These are phyloP conservation scores for Caenorhabditis parvicauda DNA, from an alignment of 2,888 invertebrate species.

Conservation along the genomic window DNA sequence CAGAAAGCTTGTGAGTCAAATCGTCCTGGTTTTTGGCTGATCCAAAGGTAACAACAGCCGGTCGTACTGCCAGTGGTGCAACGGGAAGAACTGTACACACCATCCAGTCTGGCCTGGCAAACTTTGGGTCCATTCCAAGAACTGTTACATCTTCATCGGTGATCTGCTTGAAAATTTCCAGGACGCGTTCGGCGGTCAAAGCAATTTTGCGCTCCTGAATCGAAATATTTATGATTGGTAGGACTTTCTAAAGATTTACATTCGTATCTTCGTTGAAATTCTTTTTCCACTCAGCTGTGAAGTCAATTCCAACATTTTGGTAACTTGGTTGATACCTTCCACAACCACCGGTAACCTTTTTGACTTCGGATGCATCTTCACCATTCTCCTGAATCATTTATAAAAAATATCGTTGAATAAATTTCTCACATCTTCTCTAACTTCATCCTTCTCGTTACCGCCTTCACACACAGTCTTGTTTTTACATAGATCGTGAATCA, in stretches of 20 bases:
- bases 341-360: conserved; percentile 80
- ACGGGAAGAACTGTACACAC: conserved; percentile 94
- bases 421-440: conserved; percentile 5
- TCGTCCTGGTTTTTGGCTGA: conserved; percentile 96
- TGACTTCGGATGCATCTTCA: conserved; percentile 38
- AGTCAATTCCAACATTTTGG: conserved; percentile 82
- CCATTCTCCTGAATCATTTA: not conserved
- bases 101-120: conserved; percentile 98
- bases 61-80: conserved; percentile 90
- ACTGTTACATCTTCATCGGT: conserved; percentile 94
- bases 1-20: conserved; percentile 95
- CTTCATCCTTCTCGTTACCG: conserved; percentile 76
- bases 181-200: conserved; percentile 89
- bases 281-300: conserved; percentile 92
- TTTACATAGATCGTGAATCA: conserved; percentile 96
- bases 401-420: not conserved
- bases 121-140: conserved; percentile 80
- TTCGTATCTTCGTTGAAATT: conserved; percentile 96
- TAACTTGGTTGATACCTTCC: conserved; percentile 95
- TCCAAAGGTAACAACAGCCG: conserved; percentile 98
- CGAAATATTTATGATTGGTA: not conserved
- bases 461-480: conserved; percentile 97
- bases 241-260: conserved; percentile 26
- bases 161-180: conserved; percentile 90
- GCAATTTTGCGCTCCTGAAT: conserved; percentile 80